Conservation (phyloP, 2,113 vertebrate species). For the Paralichthys olivaceus region DNA sequence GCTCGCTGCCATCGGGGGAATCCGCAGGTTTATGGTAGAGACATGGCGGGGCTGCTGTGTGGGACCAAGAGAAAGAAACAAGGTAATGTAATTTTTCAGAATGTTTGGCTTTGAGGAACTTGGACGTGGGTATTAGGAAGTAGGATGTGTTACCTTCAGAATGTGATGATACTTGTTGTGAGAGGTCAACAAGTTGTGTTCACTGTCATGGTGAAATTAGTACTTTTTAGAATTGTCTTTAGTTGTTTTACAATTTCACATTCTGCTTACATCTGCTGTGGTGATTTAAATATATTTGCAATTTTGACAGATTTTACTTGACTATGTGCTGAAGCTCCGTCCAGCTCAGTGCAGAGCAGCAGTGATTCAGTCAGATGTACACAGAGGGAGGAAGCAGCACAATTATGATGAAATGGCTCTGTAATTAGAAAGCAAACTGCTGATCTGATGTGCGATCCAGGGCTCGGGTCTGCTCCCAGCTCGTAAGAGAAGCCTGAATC, state of each 20-base stretch:
- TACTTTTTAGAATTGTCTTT: background rate
- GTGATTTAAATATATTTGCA: background rate
- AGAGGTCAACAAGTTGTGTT: slow-evolving; percentile 1
- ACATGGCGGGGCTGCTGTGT: slow-evolving; percentile 89
- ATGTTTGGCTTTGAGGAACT: slow-evolving; percentile 42
- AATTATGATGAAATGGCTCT: slow-evolving; percentile 71
- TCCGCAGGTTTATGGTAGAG: slow-evolving; percentile 7
- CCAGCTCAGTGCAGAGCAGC: slow-evolving; percentile 20
- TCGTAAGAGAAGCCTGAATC: slow-evolving; percentile 42
- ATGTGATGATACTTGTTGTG: background rate
- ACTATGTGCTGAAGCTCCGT: slow-evolving; percentile 16
- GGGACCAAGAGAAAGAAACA: slow-evolving; percentile 87
- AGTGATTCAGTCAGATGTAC: slow-evolving; percentile 26
- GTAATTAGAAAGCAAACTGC: slow-evolving; percentile 77
- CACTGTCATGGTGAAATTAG: background rate
- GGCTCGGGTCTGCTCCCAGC: slow-evolving; percentile 17
- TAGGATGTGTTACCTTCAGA: slow-evolving; percentile 43
- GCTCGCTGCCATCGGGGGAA: slow-evolving; percentile 4
- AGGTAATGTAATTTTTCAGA: slow-evolving; percentile 76
- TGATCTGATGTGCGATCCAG: slow-evolving; percentile 64
- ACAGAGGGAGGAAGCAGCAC: slow-evolving; percentile 63
- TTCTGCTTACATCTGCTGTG: background rate
- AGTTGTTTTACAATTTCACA: background rate
- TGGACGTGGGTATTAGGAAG: slow-evolving; percentile 52
- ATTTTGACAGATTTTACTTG: slow-evolving; percentile 26